phyloP scores from a whole-genome alignment of 2,797 vertebrate species.

The Bradypodion pumilum region DNA sequence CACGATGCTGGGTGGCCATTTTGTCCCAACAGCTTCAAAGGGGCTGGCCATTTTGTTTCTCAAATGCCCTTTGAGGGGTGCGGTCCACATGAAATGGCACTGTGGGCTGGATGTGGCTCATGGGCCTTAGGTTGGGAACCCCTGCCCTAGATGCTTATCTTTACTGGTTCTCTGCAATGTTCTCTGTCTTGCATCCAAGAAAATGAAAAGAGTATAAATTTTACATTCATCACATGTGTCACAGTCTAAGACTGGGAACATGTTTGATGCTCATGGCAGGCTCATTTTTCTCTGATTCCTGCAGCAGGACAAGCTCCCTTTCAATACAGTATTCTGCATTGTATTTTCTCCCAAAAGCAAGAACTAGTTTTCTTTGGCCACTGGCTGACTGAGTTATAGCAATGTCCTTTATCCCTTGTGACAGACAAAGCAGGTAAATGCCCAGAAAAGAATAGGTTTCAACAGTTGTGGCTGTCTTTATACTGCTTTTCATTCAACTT shows the following conservation, averaged over 20 bases:
- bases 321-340: not conserved
- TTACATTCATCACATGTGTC: not conserved
- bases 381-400: not conserved
- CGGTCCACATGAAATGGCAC: too few species aligned
- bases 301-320: not conserved
- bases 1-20: too few species aligned
- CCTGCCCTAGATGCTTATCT: too few species aligned
- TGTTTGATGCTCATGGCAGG: not conserved
- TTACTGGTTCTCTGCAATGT: not conserved
- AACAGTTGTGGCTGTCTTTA: fast-evolving
- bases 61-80: too few species aligned
- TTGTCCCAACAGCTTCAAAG: too few species aligned
- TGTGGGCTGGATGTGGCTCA: too few species aligned
- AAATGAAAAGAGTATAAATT: too few species aligned
- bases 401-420: not conserved
- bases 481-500: not conserved
- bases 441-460: not conserved
- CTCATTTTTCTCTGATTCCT: not conserved
- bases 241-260: not conserved
- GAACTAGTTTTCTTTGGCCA: fast-evolving
- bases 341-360: not conserved
- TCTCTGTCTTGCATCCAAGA: too few species aligned
- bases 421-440: not conserved
- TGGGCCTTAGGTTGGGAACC: too few species aligned
- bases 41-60: too few species aligned